phyloP scores from a whole-genome alignment of 2,113 vertebrate species.

The Heteronetta atricapilla region DNA sequence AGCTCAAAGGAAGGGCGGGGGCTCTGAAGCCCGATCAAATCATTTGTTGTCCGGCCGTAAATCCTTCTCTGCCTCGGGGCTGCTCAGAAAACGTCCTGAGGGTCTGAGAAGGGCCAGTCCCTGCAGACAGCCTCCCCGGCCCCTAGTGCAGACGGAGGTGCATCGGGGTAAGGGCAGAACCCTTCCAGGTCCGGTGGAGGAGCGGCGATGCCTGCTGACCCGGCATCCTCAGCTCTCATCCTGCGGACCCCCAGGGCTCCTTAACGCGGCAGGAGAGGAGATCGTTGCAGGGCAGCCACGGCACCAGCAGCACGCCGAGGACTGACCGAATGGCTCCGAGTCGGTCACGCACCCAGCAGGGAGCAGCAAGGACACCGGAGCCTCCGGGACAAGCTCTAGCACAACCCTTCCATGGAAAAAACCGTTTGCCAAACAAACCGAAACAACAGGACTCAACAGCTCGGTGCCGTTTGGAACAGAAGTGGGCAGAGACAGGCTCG shows the following conservation, averaged over 20 bases:
- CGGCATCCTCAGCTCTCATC: neutral
- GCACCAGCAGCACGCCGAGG: neutral
- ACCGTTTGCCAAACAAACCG: too few species aligned
- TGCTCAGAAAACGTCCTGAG: neutral
- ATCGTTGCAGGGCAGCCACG: neutral
- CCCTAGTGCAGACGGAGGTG: neutral
- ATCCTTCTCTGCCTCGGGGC: neutral
- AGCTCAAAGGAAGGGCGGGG: neutral
- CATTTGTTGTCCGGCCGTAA: neutral
- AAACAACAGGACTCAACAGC: neutral
- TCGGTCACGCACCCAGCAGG: neutral
- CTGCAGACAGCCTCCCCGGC: neutral
- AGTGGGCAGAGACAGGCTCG: neutral
- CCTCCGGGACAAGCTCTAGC: neutral
- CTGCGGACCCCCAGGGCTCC: neutral
- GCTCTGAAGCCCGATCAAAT: neutral
- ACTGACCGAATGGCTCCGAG: neutral
- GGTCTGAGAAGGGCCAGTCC: neutral
- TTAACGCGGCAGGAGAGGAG: neutral
- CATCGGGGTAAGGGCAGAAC: neutral
- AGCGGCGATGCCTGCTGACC: neutral
- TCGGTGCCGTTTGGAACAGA: neutral
- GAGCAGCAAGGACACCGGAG: neutral
- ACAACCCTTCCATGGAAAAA: neutral
- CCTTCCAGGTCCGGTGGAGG: neutral